These are phyloP conservation scores for Aphelinus atriplicis DNA, from an alignment of 1,140 invertebrate species.

Conservation along the genomic window DNA sequence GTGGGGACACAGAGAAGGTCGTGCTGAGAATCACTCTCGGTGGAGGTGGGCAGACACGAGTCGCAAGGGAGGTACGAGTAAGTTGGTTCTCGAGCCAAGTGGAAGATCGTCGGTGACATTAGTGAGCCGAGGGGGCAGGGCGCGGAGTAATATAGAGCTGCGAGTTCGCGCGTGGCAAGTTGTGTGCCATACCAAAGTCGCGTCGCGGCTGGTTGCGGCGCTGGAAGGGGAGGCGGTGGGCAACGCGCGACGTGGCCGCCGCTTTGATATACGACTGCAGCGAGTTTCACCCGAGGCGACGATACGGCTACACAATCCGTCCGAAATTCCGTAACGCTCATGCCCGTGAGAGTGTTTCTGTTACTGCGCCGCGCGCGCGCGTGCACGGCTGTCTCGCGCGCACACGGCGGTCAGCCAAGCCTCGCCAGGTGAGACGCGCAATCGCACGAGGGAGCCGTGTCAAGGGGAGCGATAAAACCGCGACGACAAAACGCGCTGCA, in stretches of 20 bases:
- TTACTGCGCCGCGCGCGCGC: neutral
- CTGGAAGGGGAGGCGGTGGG: constrained; percentile 41
- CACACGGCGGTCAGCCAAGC: too few relatives aligned
- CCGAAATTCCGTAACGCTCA: constrained; percentile 42
- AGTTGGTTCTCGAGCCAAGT: constrained; percentile 20
- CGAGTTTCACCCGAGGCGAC: constrained; percentile 44
- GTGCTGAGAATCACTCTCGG: constrained; percentile 23
- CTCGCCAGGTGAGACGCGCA: too few relatives aligned
- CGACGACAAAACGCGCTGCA: constrained; percentile 41
- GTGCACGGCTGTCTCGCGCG: too few relatives aligned
- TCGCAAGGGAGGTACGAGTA: neutral
- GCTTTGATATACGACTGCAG: constrained; percentile 54
- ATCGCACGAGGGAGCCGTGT: too few relatives aligned
- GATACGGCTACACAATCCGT: constrained; percentile 51
- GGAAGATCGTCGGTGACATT: constrained; percentile 1
- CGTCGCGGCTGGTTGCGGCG: neutral
- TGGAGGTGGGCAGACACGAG: neutral
- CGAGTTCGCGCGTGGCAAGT: too few relatives aligned
- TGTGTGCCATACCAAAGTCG: neutral
- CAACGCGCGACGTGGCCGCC: constrained; percentile 28
- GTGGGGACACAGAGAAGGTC: neutral
- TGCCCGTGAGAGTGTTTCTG: constrained; percentile 15
- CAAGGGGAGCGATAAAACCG: constrained; percentile 36
- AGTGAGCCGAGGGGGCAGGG: neutral
- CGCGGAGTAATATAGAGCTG: too few relatives aligned